Conservation (phyloP, 2,113 vertebrate species). For the Candoia aspera region DNA sequence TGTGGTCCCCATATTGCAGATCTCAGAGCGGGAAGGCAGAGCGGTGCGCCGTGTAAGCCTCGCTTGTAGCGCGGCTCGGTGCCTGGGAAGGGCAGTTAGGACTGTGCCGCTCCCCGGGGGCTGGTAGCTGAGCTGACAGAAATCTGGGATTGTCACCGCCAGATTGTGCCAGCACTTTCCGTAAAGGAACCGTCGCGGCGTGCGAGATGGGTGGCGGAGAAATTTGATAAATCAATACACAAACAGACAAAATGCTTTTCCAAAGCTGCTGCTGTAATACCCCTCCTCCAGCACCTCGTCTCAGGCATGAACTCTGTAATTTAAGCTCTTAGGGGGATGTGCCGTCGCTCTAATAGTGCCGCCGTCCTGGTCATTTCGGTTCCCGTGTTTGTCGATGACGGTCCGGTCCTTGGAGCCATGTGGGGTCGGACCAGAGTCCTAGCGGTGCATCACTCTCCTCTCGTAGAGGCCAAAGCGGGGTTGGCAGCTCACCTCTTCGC, state of each 20-base stretch:
- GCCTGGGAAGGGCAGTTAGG: not conserved
- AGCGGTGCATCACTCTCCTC: fast-evolving
- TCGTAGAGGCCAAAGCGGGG: not conserved
- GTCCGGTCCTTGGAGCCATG: no score
- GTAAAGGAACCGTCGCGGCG: no score
- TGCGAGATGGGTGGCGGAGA: no score
- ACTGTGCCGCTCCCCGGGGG: not conserved
- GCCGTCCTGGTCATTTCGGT: not conserved
- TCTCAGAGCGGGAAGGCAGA: no score
- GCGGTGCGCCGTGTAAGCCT: no score
- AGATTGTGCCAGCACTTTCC: not conserved
- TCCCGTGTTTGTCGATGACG: not conserved
- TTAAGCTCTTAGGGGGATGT: not conserved
- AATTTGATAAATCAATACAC: no score
- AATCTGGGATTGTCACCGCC: not conserved
- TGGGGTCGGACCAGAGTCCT: not conserved
- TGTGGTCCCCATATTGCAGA: not conserved
- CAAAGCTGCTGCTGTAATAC: not conserved
- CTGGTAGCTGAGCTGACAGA: not conserved
- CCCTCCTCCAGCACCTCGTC: no score
- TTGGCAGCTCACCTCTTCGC: not conserved
- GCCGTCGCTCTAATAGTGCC: not conserved
- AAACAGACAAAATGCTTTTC: no score
- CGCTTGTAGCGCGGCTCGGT: not conserved
- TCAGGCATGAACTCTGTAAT: no score